Conservation (phyloP, 2,888 invertebrate genomes). For the Silvanus unidentatus region DNA sequence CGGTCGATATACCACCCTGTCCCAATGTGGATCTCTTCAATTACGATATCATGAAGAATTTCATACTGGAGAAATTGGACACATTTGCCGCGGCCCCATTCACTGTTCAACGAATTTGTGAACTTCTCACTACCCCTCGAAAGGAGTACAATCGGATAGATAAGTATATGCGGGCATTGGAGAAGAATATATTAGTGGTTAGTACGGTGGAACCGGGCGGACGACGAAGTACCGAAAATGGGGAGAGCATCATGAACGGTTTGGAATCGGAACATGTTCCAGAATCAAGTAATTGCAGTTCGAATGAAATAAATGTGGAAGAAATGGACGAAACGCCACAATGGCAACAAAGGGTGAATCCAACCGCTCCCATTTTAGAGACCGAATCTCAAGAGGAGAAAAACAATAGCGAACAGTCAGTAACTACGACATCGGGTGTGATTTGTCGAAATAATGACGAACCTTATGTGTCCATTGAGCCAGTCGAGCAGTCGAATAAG, state of each 20-base stretch:
- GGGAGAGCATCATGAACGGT: conserved; percentile 56
- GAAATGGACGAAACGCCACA: conserved; percentile 52
- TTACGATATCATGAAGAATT: conserved; percentile 82
- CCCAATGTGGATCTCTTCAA: conserved; percentile 89
- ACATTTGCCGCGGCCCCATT: conserved; percentile 88
- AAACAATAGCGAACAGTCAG: not conserved
- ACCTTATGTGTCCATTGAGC: conserved; percentile 31
- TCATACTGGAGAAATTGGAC: conserved; percentile 74
- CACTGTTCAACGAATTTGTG: conserved; percentile 92
- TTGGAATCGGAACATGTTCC: conserved; percentile 52
- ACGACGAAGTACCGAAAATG: conserved; percentile 60
- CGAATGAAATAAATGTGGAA: conserved; percentile 51
- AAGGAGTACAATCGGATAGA: conserved; percentile 94
- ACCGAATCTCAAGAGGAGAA: not conserved
- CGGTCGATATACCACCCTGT: conserved; percentile 73
- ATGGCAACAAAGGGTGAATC: conserved; percentile 15
- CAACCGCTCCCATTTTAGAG: not conserved
- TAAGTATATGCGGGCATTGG: conserved; percentile 94
- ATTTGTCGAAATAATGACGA: conserved; percentile 21
- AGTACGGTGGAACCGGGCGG: conserved; percentile 67
- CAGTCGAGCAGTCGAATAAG: conserved; percentile 23
- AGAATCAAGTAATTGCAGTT: conserved; percentile 47
- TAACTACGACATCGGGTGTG: conserved; percentile 9
- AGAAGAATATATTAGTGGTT: conserved; percentile 89
- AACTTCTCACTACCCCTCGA: conserved; percentile 82